Evolutionary conservation across 2,113 vertebrate genomes (phyloP).

Genomic region (Gnathonemus echidnorhynchus): DNA sequence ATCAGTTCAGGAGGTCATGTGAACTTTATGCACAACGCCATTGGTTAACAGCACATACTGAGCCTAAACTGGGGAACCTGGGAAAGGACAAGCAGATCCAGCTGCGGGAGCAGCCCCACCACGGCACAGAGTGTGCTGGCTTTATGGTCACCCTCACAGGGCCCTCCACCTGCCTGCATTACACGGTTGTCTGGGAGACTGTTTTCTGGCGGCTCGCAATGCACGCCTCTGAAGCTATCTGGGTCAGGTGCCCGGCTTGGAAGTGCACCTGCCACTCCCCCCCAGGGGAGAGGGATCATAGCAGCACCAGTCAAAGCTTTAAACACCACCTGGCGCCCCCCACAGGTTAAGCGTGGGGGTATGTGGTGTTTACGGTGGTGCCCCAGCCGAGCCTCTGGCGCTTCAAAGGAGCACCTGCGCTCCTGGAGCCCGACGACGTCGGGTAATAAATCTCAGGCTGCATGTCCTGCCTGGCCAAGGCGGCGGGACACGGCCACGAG

Average conservation of each 20-base stretch:
- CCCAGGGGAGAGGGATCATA: background rate
- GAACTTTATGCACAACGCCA: background rate
- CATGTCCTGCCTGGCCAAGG: background rate
- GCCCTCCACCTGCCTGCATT: background rate
- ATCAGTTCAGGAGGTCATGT: background rate
- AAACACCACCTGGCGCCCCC: background rate
- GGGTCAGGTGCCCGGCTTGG: background rate
- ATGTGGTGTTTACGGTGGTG: background rate
- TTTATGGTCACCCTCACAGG: background rate
- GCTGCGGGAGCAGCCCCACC: background rate
- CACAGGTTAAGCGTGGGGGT: background rate
- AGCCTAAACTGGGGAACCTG: background rate
- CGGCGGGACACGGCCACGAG: background rate
- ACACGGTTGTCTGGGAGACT: background rate
- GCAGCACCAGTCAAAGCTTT: background rate
- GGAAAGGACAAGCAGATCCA: background rate
- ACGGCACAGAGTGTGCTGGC: background rate
- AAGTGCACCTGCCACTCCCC: background rate
- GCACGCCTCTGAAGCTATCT: background rate
- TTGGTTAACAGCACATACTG: background rate
- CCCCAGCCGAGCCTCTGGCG: background rate
- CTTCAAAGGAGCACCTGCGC: background rate
- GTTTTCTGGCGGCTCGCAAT: background rate
- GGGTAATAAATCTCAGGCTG: background rate
- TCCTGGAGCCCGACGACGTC: background rate